Evolutionary conservation across 2,113 vertebrate genomes (phyloP).

Genomic region (Fregetta grallaria): DNA sequence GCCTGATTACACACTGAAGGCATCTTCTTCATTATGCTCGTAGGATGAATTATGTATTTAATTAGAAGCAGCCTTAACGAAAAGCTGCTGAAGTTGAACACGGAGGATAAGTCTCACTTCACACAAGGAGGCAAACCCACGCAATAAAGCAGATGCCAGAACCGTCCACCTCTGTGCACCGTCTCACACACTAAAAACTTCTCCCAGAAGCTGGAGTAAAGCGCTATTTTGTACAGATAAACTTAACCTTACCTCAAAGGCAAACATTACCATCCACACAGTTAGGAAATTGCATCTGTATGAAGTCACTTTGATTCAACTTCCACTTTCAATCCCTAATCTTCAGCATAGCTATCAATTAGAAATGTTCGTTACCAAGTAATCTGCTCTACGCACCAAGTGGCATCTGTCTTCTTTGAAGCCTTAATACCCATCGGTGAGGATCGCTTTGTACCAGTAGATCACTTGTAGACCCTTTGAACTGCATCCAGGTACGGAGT

Average conservation of each 20-base stretch:
- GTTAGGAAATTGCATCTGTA: neutral
- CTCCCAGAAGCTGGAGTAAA: neutral
- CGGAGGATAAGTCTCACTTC: neutral
- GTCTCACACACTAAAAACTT: neutral
- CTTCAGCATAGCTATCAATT: neutral
- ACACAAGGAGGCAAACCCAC: neutral
- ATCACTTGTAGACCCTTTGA: neutral
- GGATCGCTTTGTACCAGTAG: neutral
- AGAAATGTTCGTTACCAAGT: neutral
- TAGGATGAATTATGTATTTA: neutral
- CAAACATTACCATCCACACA: neutral
- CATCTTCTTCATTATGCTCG: neutral
- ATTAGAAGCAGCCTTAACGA: neutral
- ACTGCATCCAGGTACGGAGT: rapidly evolving
- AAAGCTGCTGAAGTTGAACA: neutral
- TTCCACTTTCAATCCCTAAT: neutral
- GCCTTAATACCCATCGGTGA: neutral
- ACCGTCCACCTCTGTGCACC: neutral
- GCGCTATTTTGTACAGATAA: neutral
- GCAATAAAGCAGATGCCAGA: neutral
- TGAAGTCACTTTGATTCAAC: neutral
- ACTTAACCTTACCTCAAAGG: neutral
- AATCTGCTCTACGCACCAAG: rapidly evolving
- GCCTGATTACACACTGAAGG: neutral
- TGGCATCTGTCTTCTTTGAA: neutral